Evolutionary conservation across 2,113 vertebrate species (phyloP).

Genomic region (Colaptes auratus): DNA sequence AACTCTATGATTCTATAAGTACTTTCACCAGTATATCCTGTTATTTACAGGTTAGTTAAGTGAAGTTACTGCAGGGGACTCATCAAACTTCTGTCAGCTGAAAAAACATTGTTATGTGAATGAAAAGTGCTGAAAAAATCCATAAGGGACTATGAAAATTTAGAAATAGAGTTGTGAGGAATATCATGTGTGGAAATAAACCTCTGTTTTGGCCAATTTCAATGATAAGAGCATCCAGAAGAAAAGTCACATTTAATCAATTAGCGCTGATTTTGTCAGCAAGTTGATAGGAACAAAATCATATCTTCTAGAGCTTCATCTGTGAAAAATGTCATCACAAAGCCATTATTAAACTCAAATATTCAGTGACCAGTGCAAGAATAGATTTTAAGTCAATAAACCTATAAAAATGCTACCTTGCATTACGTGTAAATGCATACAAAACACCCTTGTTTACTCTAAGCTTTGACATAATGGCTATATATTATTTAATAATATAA

Average conservation of each 20-base stretch:
- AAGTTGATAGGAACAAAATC: background rate
- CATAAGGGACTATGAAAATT: background rate
- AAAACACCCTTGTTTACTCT: background rate
- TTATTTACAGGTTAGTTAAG: constrained; percentile 30
- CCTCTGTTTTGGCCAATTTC: background rate
- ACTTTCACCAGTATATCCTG: background rate
- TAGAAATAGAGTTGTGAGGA: background rate
- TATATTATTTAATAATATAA: background rate
- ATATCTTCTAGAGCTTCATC: background rate
- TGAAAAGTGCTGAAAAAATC: constrained; percentile 10
- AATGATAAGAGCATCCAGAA: background rate
- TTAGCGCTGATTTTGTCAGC: background rate
- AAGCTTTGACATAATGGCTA: background rate
- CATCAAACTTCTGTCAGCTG: constrained; percentile 24
- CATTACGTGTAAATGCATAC: background rate
- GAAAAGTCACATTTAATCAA: constrained; percentile 4
- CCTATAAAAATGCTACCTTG: background rate
- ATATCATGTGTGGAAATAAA: constrained; percentile 10
- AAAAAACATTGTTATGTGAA: background rate
- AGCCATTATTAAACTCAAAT: background rate
- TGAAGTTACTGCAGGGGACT: background rate
- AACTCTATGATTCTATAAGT: background rate
- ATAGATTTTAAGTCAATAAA: background rate
- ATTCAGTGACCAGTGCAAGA: background rate
- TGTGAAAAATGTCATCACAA: background rate